A percentile compares a stretch with the other conserved stretches of the same genome.
Evolutionary conservation across 2,113 vertebrate species (phyloP).

Genomic region (Osmerus mordax): DNA sequence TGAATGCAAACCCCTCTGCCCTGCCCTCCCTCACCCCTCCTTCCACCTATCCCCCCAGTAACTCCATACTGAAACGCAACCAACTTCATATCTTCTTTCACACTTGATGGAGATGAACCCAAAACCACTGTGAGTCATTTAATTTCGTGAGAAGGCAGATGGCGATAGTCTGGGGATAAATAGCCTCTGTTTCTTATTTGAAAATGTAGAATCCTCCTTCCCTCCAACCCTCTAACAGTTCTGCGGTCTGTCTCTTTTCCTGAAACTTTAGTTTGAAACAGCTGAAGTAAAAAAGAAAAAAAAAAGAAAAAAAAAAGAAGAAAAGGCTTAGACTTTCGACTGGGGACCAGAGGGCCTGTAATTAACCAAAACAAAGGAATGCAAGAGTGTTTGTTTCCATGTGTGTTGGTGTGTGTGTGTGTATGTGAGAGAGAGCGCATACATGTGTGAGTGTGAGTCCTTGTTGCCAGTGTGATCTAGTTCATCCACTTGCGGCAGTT

Average conservation of each 20-base stretch:
- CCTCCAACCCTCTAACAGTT: constrained; percentile 31
- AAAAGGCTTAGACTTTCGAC: constrained; percentile 49
- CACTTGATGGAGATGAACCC: too few relatives aligned
- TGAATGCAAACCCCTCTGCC: constrained; percentile 75
- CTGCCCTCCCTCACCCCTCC: constrained; percentile 32
- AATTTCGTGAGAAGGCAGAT: too few relatives aligned
- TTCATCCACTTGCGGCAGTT: constrained; percentile 99
- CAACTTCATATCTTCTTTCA: too few relatives aligned
- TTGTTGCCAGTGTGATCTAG: constrained; percentile 58
- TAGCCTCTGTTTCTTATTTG: too few relatives aligned
- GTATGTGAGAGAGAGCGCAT: constrained; percentile 9
- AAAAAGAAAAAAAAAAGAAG: not conserved
- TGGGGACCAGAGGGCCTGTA: constrained; percentile 2
- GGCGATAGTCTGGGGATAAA: too few relatives aligned
- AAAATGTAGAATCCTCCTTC: too few relatives aligned
- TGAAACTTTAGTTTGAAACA: constrained; percentile 17
- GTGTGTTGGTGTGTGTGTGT: constrained; percentile 20
- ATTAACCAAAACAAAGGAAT: constrained; percentile 66
- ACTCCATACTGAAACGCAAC: not conserved
- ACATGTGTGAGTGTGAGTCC: not conserved
- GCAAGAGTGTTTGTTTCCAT: constrained; percentile 31
- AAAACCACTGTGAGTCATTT: too few relatives aligned
- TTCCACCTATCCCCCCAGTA: not conserved
- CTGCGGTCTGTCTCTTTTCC: constrained; percentile 32
- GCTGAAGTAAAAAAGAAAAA: not conserved